Evolutionary conservation across 2,113 vertebrate genomes (phyloP).

Genomic region (Platichthys stellatus): DNA sequence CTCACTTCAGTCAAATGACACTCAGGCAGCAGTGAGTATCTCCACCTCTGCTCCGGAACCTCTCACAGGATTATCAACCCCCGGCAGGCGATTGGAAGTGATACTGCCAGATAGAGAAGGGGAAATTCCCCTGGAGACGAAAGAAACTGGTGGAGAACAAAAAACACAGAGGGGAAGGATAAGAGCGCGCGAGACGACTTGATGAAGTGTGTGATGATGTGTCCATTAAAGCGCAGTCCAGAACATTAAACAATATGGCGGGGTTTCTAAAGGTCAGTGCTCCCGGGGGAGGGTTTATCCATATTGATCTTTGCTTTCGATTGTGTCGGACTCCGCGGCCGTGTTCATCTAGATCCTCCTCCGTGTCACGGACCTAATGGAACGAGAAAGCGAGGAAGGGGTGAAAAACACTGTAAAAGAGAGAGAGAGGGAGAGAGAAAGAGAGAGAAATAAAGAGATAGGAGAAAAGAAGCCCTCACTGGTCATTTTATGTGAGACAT

Average conservation of each 20-base stretch:
- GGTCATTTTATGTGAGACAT: constrained; percentile 55
- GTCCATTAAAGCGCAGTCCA: constrained; percentile 67
- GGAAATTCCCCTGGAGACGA: constrained; percentile 40
- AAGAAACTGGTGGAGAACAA: constrained; percentile 24
- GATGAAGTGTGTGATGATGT: constrained; percentile 71
- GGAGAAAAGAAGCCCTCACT: constrained; percentile 32
- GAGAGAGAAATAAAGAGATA: constrained; percentile 13
- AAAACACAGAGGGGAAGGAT: constrained; percentile 1
- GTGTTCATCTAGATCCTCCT: constrained; percentile 52
- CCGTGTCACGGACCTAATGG: constrained; percentile 8
- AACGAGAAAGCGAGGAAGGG: background rate
- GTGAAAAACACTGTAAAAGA: constrained; percentile 18
- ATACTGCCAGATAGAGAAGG: constrained; percentile 21
- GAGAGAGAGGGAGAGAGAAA: background rate
- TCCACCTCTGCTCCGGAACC: constrained; percentile 24
- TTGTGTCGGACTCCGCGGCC: constrained; percentile 31
- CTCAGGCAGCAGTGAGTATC: background rate
- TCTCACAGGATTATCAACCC: constrained; percentile 35
- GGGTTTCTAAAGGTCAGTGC: constrained; percentile 69
- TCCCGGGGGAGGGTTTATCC: constrained; percentile 60
- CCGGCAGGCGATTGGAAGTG: constrained; percentile 19
- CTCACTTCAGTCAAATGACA: constrained; percentile 6
- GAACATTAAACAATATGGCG: constrained; percentile 74
- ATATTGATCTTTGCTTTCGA: constrained; percentile 70
- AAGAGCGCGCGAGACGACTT: constrained; percentile 58